Base-by-base conservation (phyloP, 1,140 invertebrate species). In the Melipona quadrifasciata region DNA sequence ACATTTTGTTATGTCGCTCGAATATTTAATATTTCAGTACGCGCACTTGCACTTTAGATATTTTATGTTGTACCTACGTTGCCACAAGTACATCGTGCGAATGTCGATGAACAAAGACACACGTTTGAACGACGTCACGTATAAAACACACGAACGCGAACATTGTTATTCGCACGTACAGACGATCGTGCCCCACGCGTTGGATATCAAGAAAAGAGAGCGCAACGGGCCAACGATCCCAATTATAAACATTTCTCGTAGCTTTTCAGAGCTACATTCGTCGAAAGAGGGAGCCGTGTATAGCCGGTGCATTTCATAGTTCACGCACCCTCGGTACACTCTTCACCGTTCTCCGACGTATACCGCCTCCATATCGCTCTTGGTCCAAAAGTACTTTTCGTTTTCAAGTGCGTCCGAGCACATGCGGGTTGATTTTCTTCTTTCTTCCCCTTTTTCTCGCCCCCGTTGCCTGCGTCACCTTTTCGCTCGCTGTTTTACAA, bases 201-300 rank as follows among this genome's bases (percentile, higher is more conserved):
- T 51, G 21, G 27, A 39, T 27, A 89, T 65, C 39, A 34, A 82
- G 87, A 78, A 71, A 82, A 68, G 82, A 65, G 78, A 86, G 70
- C 75, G 88, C 80, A 88, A 87, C 85, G 89, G 89, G 90, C 89
- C 85, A 91, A 93, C 92, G 93, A 93, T 94, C 90, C 92, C 92
- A 94, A 93, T 94, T 93, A 94, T 91, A 93, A 93, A 94, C 91
- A 94, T 92, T 92, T 91, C 91, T 92, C 87, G 89, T 91, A 80
- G 87, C 88, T 89, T 92, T 93, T 90, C 87, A 84, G 87, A 91
- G 85, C 88, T 91, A 87, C 90, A 93, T 91, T 91, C 92, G 86
- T 71, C 79, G 79, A 81, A 89, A 84, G 72, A 87, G 85, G 88
- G 88, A 75, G 34, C 39, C 80, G 67, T 78, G 83, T 77, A 61